A percentile compares a stretch with the other conserved stretches of the same genome.
phyloP scores from a whole-genome alignment of 2,888 invertebrate genomes.

The Sesia apiformis region DNA sequence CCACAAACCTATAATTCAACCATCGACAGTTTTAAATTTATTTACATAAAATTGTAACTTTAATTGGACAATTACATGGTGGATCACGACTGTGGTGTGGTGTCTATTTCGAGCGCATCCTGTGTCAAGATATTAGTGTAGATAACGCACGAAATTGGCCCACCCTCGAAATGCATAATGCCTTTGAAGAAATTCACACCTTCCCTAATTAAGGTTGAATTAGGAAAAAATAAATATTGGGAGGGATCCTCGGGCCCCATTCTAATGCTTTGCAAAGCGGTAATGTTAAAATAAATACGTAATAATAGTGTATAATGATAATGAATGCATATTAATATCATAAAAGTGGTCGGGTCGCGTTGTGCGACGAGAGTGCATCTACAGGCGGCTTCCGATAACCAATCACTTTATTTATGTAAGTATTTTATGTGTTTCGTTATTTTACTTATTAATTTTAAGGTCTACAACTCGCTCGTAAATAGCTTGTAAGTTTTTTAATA shows the following conservation, averaged over 20 bases:
- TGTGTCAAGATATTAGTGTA: conserved; percentile 47
- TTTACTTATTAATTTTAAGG: no score
- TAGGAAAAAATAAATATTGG: conserved; percentile 58
- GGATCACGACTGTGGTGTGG: conserved; percentile 36
- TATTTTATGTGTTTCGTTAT: no score
- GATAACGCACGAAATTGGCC: conserved; percentile 50
- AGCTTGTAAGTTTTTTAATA: no score
- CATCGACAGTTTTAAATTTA: conserved; percentile 15
- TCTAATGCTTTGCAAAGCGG: conserved; percentile 24
- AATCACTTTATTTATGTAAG: no score
- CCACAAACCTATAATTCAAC: conserved; percentile 9
- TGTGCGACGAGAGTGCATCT: not conserved
- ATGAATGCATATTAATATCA: conserved; percentile 29
- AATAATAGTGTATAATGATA: conserved; percentile 44
- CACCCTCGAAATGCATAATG: conserved; percentile 55
- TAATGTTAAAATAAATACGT: conserved; percentile 48
- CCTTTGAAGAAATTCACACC: conserved; percentile 66
- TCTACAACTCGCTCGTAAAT: no score
- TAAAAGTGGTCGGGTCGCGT: conserved; percentile 11
- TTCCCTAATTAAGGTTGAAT: conserved; percentile 64
- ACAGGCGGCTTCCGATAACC: conserved; percentile 2
- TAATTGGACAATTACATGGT: conserved; percentile 70
- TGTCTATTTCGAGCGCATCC: conserved; percentile 55
- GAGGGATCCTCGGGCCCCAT: conserved; percentile 34
- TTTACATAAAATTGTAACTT: conserved; percentile 64